These are phyloP conservation scores for Cnemophilus loriae DNA, from an alignment of 2,113 vertebrate species.

Conservation along the genomic window DNA sequence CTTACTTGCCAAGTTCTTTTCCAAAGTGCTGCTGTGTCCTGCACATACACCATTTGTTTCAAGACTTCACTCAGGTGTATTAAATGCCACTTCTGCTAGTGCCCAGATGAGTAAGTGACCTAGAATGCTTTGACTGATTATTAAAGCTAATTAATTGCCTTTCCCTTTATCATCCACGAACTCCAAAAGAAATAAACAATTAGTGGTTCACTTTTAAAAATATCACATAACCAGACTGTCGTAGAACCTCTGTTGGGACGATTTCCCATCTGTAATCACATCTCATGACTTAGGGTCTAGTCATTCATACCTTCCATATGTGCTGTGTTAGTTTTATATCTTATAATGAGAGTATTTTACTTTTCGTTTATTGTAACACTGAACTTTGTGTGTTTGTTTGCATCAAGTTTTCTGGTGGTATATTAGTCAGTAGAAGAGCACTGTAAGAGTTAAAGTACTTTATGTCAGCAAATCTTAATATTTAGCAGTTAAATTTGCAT, in stretches of 20 bases:
- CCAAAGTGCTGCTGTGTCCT: not conserved
- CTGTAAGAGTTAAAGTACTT: not conserved
- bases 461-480: not conserved
- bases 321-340: not conserved
- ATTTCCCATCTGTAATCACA: not conserved
- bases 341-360: not conserved
- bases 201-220: not conserved
- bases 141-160: slow-evolving; percentile 10
- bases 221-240: not conserved
- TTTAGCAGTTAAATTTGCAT: not conserved
- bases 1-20: not conserved
- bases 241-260: not conserved
- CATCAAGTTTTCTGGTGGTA: not conserved
- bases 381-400: not conserved
- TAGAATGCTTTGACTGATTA: not conserved
- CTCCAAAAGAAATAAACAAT: not conserved
- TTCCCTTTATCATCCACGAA: not conserved
- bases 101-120: not conserved
- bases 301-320: not conserved
- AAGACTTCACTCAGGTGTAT: not conserved
- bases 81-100: not conserved
- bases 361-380: not conserved
- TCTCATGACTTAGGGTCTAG: not conserved
- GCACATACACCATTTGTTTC: not conserved
- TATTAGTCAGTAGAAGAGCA: not conserved